These are phyloP conservation scores for Aplysia californica DNA, from an alignment of 1,140 invertebrate species.

Conservation along the genomic window DNA sequence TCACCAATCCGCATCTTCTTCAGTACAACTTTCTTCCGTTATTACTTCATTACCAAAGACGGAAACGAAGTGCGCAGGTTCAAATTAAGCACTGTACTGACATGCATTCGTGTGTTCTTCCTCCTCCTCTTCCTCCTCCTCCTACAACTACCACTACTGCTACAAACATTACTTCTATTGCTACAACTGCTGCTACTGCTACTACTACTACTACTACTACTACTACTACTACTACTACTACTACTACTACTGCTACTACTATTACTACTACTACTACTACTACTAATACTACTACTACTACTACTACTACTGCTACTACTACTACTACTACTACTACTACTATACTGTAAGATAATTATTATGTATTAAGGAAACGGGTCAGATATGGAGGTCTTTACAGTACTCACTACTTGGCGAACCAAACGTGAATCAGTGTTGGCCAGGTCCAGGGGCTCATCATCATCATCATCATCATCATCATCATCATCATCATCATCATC, in stretches of 20 bases:
- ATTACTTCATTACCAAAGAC: too few relatives aligned
- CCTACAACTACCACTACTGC: not conserved
- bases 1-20: too few relatives aligned
- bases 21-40: too few relatives aligned
- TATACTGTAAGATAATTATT: too few relatives aligned
- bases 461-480: not conserved
- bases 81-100: too few relatives aligned
- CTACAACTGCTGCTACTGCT: conserved; percentile 6
- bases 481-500: not conserved
- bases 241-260: not conserved
- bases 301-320: not conserved
- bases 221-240: not conserved
- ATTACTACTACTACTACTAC: conserved; percentile 22
- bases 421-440: not conserved
- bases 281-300: too few relatives aligned
- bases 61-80: too few relatives aligned
- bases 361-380: not conserved
- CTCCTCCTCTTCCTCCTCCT: not conserved
- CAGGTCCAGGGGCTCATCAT: not conserved
- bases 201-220: conserved; percentile 7
- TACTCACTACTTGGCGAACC: not conserved
- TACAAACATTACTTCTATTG: not conserved
- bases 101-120: too few relatives aligned
- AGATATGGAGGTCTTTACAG: not conserved
- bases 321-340: conserved; percentile 22